Percentiles rank a stretch among this genome's conserved stretches.
Conservation (phyloP, 2,797 vertebrate genomes). For the Phoebastria nigripes region DNA sequence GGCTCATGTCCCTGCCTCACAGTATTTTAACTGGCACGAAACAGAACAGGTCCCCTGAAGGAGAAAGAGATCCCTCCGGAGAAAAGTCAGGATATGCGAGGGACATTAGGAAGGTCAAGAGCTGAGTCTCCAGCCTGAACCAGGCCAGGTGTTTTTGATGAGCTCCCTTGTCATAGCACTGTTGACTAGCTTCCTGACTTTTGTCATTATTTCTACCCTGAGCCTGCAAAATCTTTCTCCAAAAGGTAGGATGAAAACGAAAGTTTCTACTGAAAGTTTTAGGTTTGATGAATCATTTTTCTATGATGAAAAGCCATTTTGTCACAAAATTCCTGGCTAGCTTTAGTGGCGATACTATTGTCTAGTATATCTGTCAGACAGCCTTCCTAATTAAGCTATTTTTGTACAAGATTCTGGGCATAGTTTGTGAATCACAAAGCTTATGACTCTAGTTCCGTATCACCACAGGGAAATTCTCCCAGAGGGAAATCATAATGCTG, state of each 20-base stretch:
- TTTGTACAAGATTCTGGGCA: not conserved
- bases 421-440: slow-evolving; percentile 34
- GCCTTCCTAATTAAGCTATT: slow-evolving; percentile 32
- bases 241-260: not conserved
- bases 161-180: not conserved
- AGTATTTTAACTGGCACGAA: not conserved
- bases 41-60: not conserved
- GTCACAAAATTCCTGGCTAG: slow-evolving; percentile 7
- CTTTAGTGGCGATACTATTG: not conserved
- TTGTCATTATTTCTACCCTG: not conserved
- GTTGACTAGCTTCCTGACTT: not conserved
- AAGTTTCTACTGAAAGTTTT: not conserved
- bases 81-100: not conserved
- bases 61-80: not conserved
- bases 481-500: not conserved
- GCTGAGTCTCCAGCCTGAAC: not conserved
- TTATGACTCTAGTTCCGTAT: not conserved
- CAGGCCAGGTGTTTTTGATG: not conserved
- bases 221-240: not conserved
- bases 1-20: not conserved
- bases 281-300: not conserved
- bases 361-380: slow-evolving; percentile 6
- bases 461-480: slow-evolving; percentile 7
- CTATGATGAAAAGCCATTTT: slow-evolving; percentile 6
- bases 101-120: not conserved